These are phyloP conservation scores for Trogon surrucura DNA, from an alignment of 2,113 vertebrate genomes.

Conservation along the genomic window DNA sequence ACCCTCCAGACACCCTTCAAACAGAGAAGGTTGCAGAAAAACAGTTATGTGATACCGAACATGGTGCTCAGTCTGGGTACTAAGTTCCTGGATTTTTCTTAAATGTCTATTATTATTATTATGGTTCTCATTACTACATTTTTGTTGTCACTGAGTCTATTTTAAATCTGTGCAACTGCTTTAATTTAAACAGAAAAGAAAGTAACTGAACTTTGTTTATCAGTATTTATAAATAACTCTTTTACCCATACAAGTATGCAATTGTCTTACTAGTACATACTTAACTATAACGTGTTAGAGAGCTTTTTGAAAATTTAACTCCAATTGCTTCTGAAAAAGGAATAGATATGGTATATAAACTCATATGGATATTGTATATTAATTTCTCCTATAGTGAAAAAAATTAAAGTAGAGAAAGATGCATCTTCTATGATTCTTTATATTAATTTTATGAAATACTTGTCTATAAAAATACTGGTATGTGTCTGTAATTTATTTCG, in stretches of 20 bases:
- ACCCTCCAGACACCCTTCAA: not conserved
- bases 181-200: not conserved
- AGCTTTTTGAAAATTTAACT: not conserved
- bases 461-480: not conserved
- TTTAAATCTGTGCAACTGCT: not conserved
- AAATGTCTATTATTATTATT: not conserved
- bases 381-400: not conserved
- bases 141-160: not conserved
- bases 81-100: not conserved
- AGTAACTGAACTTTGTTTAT: not conserved
- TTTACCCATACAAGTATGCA: not conserved
- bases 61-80: not conserved
- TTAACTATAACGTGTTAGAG: not conserved
- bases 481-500: not conserved
- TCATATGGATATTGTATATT: not conserved
- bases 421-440: not conserved
- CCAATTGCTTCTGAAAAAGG: not conserved
- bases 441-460: not conserved
- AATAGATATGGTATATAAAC: not conserved
- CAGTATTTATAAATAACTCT: not conserved
- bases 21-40: not conserved
- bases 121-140: not conserved
- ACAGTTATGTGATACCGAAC: not conserved
- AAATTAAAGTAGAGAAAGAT: not conserved
- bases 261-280: not conserved